Evolutionary conservation across 2,113 vertebrate genomes (phyloP).

Genomic region (Bubalus kerabau): DNA sequence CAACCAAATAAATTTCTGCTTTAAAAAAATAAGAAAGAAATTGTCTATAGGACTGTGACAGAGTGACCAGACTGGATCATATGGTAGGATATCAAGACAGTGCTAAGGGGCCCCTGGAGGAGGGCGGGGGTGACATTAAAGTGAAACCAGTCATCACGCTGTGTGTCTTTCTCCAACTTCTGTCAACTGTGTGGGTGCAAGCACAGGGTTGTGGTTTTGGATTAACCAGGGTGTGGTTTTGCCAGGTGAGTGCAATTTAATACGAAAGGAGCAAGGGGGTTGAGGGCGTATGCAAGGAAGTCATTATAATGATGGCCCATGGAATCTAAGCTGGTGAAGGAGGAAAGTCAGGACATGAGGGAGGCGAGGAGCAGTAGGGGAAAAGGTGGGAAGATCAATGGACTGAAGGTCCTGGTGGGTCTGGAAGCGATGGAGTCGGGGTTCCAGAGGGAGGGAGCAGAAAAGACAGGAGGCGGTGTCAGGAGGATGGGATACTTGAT

Average conservation of each 20-base stretch:
- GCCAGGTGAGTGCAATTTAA: conserved; percentile 29
- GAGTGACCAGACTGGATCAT: not conserved
- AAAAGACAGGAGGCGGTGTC: not conserved
- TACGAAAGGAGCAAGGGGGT: not conserved
- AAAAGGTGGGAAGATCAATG: not conserved
- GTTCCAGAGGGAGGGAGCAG: not conserved
- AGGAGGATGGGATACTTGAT: not conserved
- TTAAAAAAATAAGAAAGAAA: not conserved
- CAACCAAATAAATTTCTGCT: not conserved
- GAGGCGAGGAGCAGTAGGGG: not conserved
- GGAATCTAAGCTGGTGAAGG: not conserved
- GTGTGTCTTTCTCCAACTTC: not conserved
- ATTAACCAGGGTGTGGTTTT: conserved; percentile 35
- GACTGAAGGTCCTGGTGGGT: not conserved
- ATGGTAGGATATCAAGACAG: not conserved
- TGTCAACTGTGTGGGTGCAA: not conserved
- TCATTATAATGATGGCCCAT: not conserved
- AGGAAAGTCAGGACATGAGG: not conserved
- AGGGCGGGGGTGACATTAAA: not conserved
- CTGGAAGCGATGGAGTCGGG: not conserved
- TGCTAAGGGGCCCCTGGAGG: not conserved
- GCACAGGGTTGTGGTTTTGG: not conserved
- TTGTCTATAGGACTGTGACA: not conserved
- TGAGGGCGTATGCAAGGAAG: not conserved
- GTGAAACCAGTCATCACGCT: not conserved